These are phyloP conservation scores for Tricholauxania praeusta DNA, from an alignment of 2,888 invertebrate species.

Conservation along the genomic window DNA sequence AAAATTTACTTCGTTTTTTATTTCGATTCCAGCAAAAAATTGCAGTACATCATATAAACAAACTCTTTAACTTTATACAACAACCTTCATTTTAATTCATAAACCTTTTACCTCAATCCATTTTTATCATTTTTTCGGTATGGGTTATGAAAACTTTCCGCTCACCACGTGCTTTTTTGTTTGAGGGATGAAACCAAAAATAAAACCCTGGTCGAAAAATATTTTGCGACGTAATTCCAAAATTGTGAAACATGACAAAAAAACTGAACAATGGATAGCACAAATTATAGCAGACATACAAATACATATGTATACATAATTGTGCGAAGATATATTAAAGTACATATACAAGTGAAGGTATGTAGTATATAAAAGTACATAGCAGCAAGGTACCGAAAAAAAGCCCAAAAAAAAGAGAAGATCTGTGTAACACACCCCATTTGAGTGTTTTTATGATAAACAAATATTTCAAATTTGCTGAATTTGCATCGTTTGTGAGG, in stretches of 20 bases:
- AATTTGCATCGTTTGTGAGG: constrained; percentile 17
- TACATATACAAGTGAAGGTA: not conserved
- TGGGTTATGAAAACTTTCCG: not conserved
- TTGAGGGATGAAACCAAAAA: constrained; percentile 7
- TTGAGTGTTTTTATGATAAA: not conserved
- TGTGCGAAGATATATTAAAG: not conserved
- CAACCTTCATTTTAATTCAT: not conserved
- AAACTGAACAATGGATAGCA: not conserved
- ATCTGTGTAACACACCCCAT: constrained; percentile 1
- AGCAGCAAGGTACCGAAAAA: not conserved
- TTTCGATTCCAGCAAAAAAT: too few species aligned
- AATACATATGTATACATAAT: not conserved
- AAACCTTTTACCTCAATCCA: not conserved
- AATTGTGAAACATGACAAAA: constrained; percentile 3
- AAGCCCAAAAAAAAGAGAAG: not conserved
- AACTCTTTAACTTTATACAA: too few species aligned
- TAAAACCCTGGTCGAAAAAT: not conserved
- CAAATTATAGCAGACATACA: not conserved
- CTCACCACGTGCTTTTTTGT: not conserved
- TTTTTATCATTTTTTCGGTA: not conserved
- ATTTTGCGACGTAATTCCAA: constrained; percentile 9
- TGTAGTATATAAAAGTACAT: not conserved
- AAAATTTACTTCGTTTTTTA: too few species aligned
- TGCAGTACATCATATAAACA: not conserved
- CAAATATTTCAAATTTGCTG: not conserved